phyloP scores from a whole-genome alignment of 2,888 invertebrate species.

The Lepeophtheirus nordmannii region DNA sequence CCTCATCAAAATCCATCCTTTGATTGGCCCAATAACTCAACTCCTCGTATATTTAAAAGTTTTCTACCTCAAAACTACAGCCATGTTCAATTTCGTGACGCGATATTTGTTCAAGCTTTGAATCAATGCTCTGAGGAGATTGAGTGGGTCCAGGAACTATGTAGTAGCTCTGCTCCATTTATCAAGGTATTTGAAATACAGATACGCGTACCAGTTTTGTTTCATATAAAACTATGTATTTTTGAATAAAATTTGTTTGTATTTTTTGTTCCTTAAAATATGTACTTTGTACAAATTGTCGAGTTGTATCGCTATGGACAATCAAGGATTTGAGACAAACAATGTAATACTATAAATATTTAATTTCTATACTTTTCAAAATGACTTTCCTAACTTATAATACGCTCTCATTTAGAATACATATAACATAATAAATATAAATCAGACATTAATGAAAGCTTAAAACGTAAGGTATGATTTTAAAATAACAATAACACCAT shows the following conservation, averaged over 20 bases:
- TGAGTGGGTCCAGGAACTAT: neutral
- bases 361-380: too few relatives aligned
- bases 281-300: neutral
- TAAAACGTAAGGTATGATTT: too few relatives aligned
- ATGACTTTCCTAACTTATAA: too few relatives aligned
- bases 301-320: neutral
- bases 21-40: slow-evolving; percentile 2
- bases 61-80: neutral
- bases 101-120: neutral
- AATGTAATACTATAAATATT: too few relatives aligned
- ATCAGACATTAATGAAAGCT: too few relatives aligned
- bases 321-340: neutral
- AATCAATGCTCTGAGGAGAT: neutral
- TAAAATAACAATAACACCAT: too few relatives aligned
- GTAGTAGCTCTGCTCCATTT: neutral
- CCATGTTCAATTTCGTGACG: neutral
- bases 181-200: neutral
- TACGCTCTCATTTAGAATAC: too few relatives aligned
- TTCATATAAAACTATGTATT: too few relatives aligned
- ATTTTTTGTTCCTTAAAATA: too few relatives aligned
- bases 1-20: neutral
- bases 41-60: neutral
- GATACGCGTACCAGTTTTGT: neutral
- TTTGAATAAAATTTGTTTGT: too few relatives aligned
- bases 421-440: too few relatives aligned